phyloP scores from a whole-genome alignment of 2,888 invertebrate genomes.

The Sphinx pinastri region DNA sequence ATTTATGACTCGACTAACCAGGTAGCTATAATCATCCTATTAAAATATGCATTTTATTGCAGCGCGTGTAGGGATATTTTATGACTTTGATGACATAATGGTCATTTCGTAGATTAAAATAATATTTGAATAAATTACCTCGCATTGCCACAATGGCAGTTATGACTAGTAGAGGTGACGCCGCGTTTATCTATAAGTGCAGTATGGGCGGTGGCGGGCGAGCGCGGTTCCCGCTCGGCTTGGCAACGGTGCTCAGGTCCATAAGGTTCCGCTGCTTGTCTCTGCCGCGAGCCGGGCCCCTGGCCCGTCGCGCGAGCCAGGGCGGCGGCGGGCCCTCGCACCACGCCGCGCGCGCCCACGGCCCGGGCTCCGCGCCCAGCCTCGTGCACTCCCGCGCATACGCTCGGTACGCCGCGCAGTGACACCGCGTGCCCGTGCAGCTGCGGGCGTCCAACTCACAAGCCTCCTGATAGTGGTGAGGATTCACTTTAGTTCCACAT shows the following conservation, averaged over 20 bases:
- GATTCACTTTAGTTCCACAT: slow-evolving; percentile 91
- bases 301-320: slow-evolving; percentile 56
- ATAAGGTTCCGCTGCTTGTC: slow-evolving; percentile 47
- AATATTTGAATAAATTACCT: slow-evolving; percentile 50
- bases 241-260: slow-evolving; percentile 60
- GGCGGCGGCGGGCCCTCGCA: slow-evolving; percentile 82
- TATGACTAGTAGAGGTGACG: slow-evolving; percentile 78
- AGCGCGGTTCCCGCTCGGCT: slow-evolving; percentile 63
- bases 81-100: too few species aligned
- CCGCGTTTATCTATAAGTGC: slow-evolving; percentile 57
- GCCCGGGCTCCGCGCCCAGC: slow-evolving; percentile 87
- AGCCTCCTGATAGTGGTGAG: slow-evolving; percentile 92
- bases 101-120: too few species aligned
- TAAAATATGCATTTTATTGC: background rate
- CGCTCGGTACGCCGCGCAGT: slow-evolving; percentile 95
- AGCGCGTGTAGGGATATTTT: too few species aligned
- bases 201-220: slow-evolving; percentile 78
- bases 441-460: slow-evolving; percentile 95
- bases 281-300: slow-evolving; percentile 40
- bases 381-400: slow-evolving; percentile 94
- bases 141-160: slow-evolving; percentile 70
- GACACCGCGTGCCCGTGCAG: slow-evolving; percentile 91
- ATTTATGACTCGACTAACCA: too few species aligned
- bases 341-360: slow-evolving; percentile 89
- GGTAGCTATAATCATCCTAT: too few species aligned